Conservation (phyloP, 1,140 invertebrate species). For the Drosophila parabipectinata region DNA sequence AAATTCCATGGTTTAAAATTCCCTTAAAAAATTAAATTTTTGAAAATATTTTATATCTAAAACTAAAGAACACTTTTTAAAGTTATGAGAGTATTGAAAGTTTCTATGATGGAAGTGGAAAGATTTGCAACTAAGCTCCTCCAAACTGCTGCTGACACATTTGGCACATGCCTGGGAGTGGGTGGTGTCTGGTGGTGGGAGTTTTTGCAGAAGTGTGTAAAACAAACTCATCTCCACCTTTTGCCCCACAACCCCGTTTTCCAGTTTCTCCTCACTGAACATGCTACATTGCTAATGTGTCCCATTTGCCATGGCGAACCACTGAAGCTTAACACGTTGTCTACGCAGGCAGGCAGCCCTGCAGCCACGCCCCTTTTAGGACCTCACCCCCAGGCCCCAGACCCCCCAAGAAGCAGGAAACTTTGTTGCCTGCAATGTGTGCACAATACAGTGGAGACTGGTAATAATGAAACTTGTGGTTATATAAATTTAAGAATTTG, state of each 20-base stretch:
- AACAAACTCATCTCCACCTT: constrained; percentile 1
- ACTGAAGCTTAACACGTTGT: constrained; percentile 81
- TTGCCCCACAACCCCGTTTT: constrained; percentile 1
- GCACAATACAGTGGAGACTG: constrained; percentile 15
- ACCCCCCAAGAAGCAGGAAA: constrained; percentile 25
- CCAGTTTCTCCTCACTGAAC: constrained; percentile 14
- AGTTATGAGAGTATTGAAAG: background rate
- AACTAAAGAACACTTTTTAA: background rate
- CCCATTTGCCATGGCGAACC: constrained; percentile 79
- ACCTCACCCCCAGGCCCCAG: constrained; percentile 9
- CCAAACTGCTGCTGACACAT: constrained; percentile 63
- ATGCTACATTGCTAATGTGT: constrained; percentile 77
- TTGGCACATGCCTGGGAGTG: constrained; percentile 57
- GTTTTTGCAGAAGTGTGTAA: background rate
- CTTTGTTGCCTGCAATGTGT: constrained; percentile 62
- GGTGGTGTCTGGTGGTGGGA: background rate
- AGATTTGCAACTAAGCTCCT: constrained; percentile 28
- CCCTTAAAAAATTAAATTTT: too few species aligned
- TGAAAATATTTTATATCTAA: background rate
- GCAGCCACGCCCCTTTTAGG: constrained; percentile 37
- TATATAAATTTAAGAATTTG: background rate
- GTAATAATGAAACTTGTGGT: background rate
- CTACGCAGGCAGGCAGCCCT: constrained; percentile 69
- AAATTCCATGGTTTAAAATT: background rate
- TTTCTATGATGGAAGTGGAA: background rate